A percentile compares a stretch with the other conserved stretches of the same genome.
These are phyloP conservation scores for Marcusenius ussheri DNA, from an alignment of 2,113 vertebrate genomes.

Conservation along the genomic window DNA sequence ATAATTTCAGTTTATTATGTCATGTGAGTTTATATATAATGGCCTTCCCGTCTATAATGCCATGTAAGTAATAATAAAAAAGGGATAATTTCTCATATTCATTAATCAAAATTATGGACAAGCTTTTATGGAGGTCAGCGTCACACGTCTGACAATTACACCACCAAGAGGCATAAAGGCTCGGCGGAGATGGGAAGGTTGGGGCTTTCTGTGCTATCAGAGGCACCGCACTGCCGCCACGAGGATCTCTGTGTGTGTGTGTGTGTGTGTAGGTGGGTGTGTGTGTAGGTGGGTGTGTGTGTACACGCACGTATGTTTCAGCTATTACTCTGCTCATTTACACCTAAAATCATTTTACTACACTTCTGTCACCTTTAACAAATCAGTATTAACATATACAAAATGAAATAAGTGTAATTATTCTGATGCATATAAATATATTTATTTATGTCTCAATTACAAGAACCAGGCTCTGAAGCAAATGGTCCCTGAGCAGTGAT, in stretches of 20 bases:
- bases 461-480: neutral
- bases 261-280: neutral
- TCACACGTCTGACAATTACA: conserved; percentile 1
- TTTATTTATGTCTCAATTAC: neutral
- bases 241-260: neutral
- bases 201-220: neutral
- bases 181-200: neutral
- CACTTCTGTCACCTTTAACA: neutral
- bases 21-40: neutral
- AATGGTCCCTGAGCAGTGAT: neutral
- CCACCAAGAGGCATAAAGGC: neutral
- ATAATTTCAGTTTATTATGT: conserved; percentile 1
- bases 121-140: conserved; percentile 8
- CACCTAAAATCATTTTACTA: neutral
- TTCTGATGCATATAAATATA: neutral
- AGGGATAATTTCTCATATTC: neutral
- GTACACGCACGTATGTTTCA: neutral
- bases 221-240: neutral
- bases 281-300: neutral
- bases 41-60: neutral
- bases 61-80: neutral
- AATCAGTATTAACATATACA: neutral
- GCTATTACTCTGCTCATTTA: neutral
- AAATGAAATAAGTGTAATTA: neutral
- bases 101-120: conserved; percentile 7